phyloP scores from a whole-genome alignment of 2,113 vertebrate species.

The Cricetomys ansorgei region DNA sequence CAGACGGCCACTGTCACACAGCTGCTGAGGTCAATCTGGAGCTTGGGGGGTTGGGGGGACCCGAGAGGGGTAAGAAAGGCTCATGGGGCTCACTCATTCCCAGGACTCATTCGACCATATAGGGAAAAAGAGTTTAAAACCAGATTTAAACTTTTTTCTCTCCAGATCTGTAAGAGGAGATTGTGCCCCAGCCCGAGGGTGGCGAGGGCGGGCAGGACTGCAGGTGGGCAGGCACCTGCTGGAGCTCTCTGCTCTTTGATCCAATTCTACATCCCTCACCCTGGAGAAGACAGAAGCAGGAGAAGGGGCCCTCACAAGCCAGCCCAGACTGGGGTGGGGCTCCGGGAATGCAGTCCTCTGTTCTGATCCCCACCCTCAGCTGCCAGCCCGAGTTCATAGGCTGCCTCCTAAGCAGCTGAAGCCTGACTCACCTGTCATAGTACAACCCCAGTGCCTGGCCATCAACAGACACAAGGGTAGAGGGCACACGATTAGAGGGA shows the following conservation, averaged over 20 bases:
- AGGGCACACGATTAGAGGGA: slow-evolving; percentile 3
- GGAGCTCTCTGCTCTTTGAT: background rate
- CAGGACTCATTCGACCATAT: background rate
- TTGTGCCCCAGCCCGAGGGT: background rate
- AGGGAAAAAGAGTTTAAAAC: background rate
- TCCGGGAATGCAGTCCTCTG: slow-evolving; percentile 42
- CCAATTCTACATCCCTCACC: background rate
- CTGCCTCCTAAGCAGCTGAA: slow-evolving; percentile 64
- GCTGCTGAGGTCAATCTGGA: slow-evolving; percentile 74
- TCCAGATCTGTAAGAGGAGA: background rate
- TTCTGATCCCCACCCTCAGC: slow-evolving; percentile 18
- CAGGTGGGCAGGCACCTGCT: slow-evolving; percentile 53
- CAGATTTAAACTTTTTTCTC: slow-evolving; percentile 15
- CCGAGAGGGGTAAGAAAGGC: background rate
- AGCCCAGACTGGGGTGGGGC: slow-evolving; percentile 30
- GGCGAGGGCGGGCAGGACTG: background rate
- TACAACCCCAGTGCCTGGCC: background rate
- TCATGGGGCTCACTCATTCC: slow-evolving; percentile 16
- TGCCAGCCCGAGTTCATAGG: slow-evolving; percentile 56
- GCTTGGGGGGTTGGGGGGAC: slow-evolving; percentile 39
- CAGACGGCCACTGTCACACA: slow-evolving; percentile 71
- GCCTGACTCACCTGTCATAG: slow-evolving; percentile 65
- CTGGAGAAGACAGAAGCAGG: background rate
- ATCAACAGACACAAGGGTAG: background rate
- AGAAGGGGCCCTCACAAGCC: background rate